Evolutionary conservation across 1,140 invertebrate genomes (phyloP).

Genomic region (Drosophila auraria): DNA sequence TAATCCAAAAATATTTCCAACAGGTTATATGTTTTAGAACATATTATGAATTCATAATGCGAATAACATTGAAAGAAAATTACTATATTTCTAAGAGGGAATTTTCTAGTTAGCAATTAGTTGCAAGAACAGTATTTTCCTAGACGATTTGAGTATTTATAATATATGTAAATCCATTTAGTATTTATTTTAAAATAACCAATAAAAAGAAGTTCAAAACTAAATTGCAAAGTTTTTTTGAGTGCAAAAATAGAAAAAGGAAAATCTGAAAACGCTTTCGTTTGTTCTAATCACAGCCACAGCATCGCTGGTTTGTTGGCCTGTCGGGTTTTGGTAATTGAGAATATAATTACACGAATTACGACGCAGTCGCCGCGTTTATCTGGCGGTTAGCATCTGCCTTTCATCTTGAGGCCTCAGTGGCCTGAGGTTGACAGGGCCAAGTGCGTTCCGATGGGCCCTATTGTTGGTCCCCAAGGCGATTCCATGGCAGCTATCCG

Average conservation of each 20-base stretch:
- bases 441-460: slow-evolving; percentile 61
- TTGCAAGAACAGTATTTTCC: not conserved
- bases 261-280: slow-evolving; percentile 59
- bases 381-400: slow-evolving; percentile 70
- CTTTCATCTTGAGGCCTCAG: slow-evolving; percentile 57
- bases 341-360: slow-evolving; percentile 84
- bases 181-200: too few relatives aligned
- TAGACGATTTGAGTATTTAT: not conserved
- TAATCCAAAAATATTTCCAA: too few relatives aligned
- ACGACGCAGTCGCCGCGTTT: slow-evolving; percentile 64
- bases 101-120: too few relatives aligned
- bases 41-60: too few relatives aligned
- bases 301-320: slow-evolving; percentile 47
- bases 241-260: slow-evolving; percentile 14
- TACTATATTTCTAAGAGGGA: not conserved
- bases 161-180: too few relatives aligned
- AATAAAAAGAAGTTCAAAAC: too few relatives aligned
- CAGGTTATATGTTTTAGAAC: too few relatives aligned
- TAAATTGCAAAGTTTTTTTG: not conserved
- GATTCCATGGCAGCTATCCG: slow-evolving; percentile 32
- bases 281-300: slow-evolving; percentile 54
- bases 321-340: slow-evolving; percentile 66
- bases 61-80: too few relatives aligned
- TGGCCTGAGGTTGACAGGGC: slow-evolving; percentile 62
- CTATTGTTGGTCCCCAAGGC: slow-evolving; percentile 37